Evolutionary conservation across 2,797 vertebrate species (phyloP), one percentile per base, ranked within the genome.

Genomic region (Megaceryle alcyon): DNA sequence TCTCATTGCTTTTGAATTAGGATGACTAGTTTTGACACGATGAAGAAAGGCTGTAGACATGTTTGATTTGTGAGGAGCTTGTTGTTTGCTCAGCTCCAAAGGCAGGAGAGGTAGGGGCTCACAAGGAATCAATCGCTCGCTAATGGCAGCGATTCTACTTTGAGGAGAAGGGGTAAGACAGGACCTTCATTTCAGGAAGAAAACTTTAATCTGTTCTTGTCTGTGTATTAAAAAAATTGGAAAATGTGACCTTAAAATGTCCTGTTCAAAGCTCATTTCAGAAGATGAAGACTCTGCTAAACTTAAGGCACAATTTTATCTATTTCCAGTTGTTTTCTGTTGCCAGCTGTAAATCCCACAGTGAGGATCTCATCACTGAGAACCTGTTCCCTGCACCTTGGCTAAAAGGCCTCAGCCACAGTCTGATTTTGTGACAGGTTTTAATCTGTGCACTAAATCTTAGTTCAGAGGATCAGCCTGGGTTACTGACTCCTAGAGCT

Each of bases 11-110:
- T 80, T 88, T n/a, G 39, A 37, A 79, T 1, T 7, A 87, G 11
- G 29, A 61, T 35, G 26, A 46, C 17, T 35, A 33, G 33, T 82
- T 84, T 59, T 82, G 39, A 22, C 64, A 61, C 0, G 3, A 29
- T 6, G 12, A 56, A 82, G 35, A 64, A 79, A 75, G 18, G 14
- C 19, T 46, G 10, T 8, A 44, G 37, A 41, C 0, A 0, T 18
- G 18, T 71, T 19, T 66, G 44, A 37, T 31, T 54, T 46, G 21
- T 54, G 26, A 76, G 69, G 31, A 76, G 9, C 25, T 92, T 80
- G 9, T 83, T 90, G 46, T 72, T 76, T 57, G 43, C 39, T 73
- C 49, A 17, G 11, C 9, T 80, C 17, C 33, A 70, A 41, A 85
- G 26, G 48, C 46, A 53, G 39, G 49, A 72, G 33, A 26, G 48